Evolutionary conservation across 2,113 vertebrate genomes (phyloP), one percentile per base, ranked within the genome.

Genomic region (Microtus ochrogaster): DNA sequence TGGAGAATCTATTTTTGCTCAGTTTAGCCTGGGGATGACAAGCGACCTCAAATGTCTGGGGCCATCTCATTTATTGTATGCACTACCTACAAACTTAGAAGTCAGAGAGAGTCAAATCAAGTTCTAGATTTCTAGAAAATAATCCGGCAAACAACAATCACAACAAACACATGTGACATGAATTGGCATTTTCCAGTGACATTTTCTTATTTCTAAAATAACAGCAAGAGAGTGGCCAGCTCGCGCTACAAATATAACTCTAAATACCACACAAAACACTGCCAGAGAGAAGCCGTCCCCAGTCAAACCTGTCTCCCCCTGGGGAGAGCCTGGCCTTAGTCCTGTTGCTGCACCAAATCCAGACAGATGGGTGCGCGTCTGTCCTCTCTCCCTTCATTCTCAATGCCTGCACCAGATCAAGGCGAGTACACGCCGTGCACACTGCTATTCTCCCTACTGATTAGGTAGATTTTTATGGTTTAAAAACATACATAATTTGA

Each of bases 151-250:
- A 83, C 39, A 90, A 82, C 55, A 90, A 63, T 73, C 39, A 74
- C 6, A 92, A 85, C 68, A 73, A 95, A 96, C 86, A 52, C 70
- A 68, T 44, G 76, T 66, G 28, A 58, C 28, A 19, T 17, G 28
- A 47, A 61, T 39, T 84, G 61, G 73, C 10, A 36, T 83, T 91
- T 91, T 94, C 84, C 33, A 70, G 14, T 79, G 55, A 94, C 55
- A 76, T 95, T 90, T 92, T 81, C 79, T 76, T 44, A 63, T 72
- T 65, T 28, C 66, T 92, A 78, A 96, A 94, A 94, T 58, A 94
- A 70, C 22, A 0, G 39, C 28, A 39, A 52, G 63, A 47, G 52
- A 41, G 39, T 77, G 24, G 82, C 22, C 72, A 39, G 22, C 66
- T 52, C 22, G 61, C 5, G 55, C 61, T 52, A 63, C 84, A 79